Conservation (phyloP, 2,888 invertebrate genomes). For the Mythimna loreyi region DNA sequence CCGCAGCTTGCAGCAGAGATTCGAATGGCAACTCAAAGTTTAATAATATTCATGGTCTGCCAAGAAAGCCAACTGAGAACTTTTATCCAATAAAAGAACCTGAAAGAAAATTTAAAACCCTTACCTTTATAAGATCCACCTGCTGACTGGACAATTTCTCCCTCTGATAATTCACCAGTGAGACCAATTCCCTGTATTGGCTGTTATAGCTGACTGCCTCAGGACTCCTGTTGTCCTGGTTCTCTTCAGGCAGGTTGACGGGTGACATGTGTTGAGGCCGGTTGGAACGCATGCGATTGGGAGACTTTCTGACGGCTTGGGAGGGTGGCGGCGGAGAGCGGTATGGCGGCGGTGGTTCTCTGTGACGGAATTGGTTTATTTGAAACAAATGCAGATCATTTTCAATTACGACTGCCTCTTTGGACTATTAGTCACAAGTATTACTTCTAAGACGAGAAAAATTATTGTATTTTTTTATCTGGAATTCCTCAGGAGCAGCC, state of each 20-base stretch:
- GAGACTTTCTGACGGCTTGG: conserved; percentile 83
- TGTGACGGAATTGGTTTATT: conserved; percentile 54
- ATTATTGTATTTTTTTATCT: neutral
- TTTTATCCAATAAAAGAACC: too few species aligned
- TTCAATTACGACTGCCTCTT: neutral
- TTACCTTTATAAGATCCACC: conserved; percentile 97
- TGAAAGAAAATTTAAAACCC: neutral
- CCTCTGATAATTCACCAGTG: conserved; percentile 97
- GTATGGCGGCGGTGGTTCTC: conserved; percentile 89
- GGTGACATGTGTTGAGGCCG: conserved; percentile 87
- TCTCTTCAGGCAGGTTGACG: conserved; percentile 80
- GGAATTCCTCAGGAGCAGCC: neutral
- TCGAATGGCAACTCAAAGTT: too few species aligned
- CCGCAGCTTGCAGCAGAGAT: too few species aligned
- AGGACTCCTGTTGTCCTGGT: conserved; percentile 77
- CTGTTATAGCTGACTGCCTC: conserved; percentile 94
- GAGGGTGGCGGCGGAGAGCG: conserved; percentile 88
- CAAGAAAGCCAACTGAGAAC: too few species aligned
- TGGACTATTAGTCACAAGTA: neutral
- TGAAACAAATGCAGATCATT: neutral
- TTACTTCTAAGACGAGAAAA: neutral
- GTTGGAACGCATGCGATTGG: conserved; percentile 76
- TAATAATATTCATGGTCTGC: too few species aligned
- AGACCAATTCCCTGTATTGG: conserved; percentile 95
- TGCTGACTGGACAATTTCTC: conserved; percentile 97